These are phyloP conservation scores for Drosophila insularis DNA, from an alignment of 1,140 invertebrate genomes.

Conservation along the genomic window DNA sequence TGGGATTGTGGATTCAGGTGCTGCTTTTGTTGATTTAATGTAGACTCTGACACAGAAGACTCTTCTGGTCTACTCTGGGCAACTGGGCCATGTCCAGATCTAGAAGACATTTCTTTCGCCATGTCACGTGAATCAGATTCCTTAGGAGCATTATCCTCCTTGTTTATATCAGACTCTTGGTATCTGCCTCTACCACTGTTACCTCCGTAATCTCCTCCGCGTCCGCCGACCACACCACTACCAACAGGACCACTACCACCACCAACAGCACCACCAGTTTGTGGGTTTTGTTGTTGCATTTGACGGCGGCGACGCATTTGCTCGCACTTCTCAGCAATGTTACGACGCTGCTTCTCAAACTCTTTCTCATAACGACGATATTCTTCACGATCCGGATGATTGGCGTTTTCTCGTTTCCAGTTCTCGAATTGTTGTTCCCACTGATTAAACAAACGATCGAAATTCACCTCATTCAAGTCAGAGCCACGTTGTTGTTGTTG, in stretches of 20 bases:
- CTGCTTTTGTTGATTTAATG: no score
- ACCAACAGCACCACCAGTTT: neutral
- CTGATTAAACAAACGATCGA: constrained; percentile 91
- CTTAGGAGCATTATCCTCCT: neutral
- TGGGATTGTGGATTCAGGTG: no score
- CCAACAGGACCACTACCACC: neutral
- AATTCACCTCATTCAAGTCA: constrained; percentile 88
- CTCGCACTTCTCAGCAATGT: constrained; percentile 89
- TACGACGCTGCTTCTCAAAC: constrained; percentile 90
- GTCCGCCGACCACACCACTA: neutral
- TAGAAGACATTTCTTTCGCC: neutral
- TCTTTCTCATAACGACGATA: constrained; percentile 92
- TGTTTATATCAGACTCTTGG: neutral
- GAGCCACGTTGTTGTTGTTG: constrained; percentile 23
- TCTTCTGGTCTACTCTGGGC: neutral
- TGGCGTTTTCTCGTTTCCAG: constrained; percentile 92
- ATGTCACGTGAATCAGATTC: neutral
- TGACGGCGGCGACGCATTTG: constrained; percentile 88
- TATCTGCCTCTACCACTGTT: neutral
- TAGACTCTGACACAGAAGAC: neutral
- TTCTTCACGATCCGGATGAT: constrained; percentile 92
- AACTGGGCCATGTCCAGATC: neutral
- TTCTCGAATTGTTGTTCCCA: constrained; percentile 93
- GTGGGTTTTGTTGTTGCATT: constrained; percentile 11
- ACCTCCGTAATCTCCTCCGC: neutral